phyloP scores from a whole-genome alignment of 1,140 invertebrate species.

The Drosophila sulfurigaster region DNA sequence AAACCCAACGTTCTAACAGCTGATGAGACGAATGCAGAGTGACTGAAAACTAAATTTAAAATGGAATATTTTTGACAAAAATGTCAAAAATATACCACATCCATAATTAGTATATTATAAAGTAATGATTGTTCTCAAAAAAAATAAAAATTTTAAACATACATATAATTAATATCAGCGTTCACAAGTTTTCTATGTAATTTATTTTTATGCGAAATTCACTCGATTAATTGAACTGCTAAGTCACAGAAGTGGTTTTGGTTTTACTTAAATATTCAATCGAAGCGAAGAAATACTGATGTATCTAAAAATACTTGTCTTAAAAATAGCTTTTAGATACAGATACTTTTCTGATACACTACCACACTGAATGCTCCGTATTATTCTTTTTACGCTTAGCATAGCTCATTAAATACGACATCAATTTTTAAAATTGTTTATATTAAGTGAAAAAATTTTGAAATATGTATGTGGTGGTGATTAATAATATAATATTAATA shows the following conservation, averaged over 20 bases:
- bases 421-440: conserved; percentile 16
- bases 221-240: too few relatives aligned
- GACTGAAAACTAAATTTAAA: not conserved
- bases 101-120: too few relatives aligned
- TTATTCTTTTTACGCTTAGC: conserved; percentile 46
- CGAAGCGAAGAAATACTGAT: conserved; percentile 4
- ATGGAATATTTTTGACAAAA: not conserved
- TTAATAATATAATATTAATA: not conserved
- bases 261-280: too few relatives aligned
- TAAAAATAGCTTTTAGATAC: conserved; percentile 18
- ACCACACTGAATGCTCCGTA: conserved; percentile 37
- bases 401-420: conserved; percentile 34
- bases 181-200: too few relatives aligned
- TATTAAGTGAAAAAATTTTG: conserved; percentile 2
- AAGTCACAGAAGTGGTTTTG: too few relatives aligned
- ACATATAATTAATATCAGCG: too few relatives aligned
- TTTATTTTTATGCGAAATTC: too few relatives aligned
- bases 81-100: too few relatives aligned
- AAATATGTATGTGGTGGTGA: conserved; percentile 1
- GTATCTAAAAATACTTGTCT: conserved; percentile 22
- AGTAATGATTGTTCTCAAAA: too few relatives aligned
- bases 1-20: conserved; percentile 6
- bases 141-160: too few relatives aligned
- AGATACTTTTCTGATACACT: conserved; percentile 33
- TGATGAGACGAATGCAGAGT: not conserved